Evolutionary conservation across 2,113 vertebrate genomes (phyloP).

Genomic region (Sphaerodactylus townsendi): DNA sequence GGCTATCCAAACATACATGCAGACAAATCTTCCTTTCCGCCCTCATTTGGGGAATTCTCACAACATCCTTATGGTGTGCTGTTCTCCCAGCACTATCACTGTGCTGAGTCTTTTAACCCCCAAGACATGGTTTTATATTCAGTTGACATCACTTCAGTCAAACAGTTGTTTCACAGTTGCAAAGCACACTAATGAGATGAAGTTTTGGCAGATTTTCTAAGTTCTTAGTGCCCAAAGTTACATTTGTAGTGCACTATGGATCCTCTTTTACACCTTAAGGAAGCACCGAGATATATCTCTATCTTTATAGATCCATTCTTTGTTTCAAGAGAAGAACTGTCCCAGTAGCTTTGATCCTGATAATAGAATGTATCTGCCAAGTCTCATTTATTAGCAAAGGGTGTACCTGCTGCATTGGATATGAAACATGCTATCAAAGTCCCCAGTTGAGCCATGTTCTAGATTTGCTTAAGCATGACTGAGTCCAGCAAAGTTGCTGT

Average conservation of each 20-base stretch:
- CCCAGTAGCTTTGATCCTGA: conserved; percentile 37
- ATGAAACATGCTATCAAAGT: conserved; percentile 51
- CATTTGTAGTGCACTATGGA: conserved; percentile 42
- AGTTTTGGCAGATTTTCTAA: conserved; percentile 41
- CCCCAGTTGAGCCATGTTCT: conserved; percentile 27
- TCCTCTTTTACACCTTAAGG: conserved; percentile 40
- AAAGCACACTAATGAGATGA: conserved; percentile 43
- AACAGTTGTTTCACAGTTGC: conserved; percentile 44
- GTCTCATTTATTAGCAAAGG: conserved; percentile 32
- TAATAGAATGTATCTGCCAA: conserved; percentile 28
- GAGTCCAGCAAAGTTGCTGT: conserved; percentile 36
- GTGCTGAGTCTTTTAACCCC: conserved; percentile 41
- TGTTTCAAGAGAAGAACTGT: conserved; percentile 36
- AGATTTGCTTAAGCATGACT: neutral
- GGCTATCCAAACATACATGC: conserved; percentile 35
- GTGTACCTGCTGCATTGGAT: neutral
- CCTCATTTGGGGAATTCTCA: conserved; percentile 46
- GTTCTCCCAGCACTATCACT: conserved; percentile 22
- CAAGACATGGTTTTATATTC: conserved; percentile 55
- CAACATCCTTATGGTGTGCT: conserved; percentile 28
- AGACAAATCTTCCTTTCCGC: conserved; percentile 20
- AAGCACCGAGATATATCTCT: conserved; percentile 52
- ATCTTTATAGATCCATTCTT: neutral
- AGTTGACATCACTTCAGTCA: conserved; percentile 52
- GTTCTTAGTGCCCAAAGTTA: conserved; percentile 40